Percentiles rank a stretch among this genome's conserved stretches.
phyloP scores from a whole-genome alignment of 2,113 vertebrate species.

The Amia ocellicauda region DNA sequence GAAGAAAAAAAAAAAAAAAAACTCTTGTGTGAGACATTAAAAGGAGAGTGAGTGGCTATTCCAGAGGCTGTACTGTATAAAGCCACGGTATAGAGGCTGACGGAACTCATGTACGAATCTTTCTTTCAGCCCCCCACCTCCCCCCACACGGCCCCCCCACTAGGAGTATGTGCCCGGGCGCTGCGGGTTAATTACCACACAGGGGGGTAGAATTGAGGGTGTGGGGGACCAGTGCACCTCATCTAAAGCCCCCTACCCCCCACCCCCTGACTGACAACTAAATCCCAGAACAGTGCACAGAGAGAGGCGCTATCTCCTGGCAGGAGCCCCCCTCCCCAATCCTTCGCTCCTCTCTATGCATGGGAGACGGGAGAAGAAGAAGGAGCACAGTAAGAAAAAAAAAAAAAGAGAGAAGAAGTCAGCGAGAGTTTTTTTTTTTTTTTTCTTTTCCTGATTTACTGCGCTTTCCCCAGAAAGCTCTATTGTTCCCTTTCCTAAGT shows the following conservation, averaged over 20 bases:
- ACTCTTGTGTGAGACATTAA: no score
- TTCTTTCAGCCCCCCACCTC: conserved; percentile 30
- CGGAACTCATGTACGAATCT: conserved; percentile 31
- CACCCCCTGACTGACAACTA: conserved; percentile 87
- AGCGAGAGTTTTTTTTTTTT: conserved; percentile 66
- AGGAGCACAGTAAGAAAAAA: conserved; percentile 45
- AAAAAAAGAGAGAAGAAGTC: conserved; percentile 76
- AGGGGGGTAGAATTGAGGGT: conserved; percentile 88
- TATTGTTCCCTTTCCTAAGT: conserved; percentile 99
- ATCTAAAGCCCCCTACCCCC: conserved; percentile 67
- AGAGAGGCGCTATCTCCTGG: conserved; percentile 88
- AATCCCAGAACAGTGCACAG: conserved; percentile 71
- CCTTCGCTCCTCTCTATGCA: conserved; percentile 27
- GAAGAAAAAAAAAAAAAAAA: conserved; percentile 16
- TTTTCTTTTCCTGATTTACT: conserved; percentile 91
- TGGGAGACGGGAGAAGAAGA: conserved; percentile 38
- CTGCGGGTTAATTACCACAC: conserved; percentile 94
- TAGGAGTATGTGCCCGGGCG: conserved; percentile 33
- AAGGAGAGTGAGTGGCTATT: conserved; percentile 3
- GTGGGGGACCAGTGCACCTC: conserved; percentile 90
- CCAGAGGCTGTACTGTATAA: conserved; percentile 22
- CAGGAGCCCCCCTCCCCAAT: conserved; percentile 41
- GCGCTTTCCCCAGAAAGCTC: conserved; percentile 99
- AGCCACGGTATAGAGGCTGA: conserved; percentile 18
- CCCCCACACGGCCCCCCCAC: conserved; percentile 44